Evolutionary conservation across 2,797 vertebrate species (phyloP).

Genomic region (Tauraco hartlaubi): DNA sequence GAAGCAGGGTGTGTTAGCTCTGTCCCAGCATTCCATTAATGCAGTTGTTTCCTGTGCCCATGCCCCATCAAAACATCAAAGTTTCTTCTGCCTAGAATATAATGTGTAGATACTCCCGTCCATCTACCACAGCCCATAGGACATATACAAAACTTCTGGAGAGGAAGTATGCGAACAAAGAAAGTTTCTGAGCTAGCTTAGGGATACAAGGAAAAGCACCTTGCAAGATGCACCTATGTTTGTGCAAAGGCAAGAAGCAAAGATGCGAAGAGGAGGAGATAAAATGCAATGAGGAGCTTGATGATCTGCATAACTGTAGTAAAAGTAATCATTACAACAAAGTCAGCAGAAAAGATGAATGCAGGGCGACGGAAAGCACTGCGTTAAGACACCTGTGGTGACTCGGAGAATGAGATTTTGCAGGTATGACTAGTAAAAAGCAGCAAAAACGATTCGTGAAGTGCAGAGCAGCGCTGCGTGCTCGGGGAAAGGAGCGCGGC

Average conservation of each 20-base stretch:
- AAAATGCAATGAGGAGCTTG: background rate
- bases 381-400: background rate
- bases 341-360: background rate
- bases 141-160: background rate
- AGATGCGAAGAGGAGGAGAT: background rate
- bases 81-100: background rate
- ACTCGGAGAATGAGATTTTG: background rate
- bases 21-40: background rate
- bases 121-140: background rate
- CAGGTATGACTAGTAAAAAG: background rate
- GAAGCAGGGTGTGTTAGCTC: background rate
- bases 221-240: background rate
- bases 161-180: background rate
- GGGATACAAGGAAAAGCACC: background rate
- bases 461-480: background rate
- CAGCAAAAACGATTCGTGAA: background rate
- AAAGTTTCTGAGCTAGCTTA: background rate
- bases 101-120: fast-evolving
- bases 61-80: too few species aligned
- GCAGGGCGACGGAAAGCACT: background rate
- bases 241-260: background rate
- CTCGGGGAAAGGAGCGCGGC: fast-evolving
- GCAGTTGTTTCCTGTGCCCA: background rate
- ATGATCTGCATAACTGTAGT: background rate
- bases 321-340: background rate